Conservation (phyloP, 2,888 invertebrate species). For the Caenorhabditis angaria region DNA sequence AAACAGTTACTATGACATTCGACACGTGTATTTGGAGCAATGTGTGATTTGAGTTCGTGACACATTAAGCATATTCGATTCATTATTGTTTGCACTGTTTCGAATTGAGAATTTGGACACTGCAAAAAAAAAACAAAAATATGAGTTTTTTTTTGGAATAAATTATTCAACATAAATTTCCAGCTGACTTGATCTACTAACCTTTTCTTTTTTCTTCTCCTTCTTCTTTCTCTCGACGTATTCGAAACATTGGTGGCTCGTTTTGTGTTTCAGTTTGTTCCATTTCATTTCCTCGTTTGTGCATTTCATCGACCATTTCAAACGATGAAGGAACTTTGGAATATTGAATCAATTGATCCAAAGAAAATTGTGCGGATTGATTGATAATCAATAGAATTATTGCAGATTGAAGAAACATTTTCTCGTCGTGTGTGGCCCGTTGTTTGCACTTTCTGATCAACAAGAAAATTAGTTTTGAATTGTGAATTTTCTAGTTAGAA, state of each 20-base stretch:
- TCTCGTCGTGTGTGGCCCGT: not conserved
- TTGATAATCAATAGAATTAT: not conserved
- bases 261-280: not conserved
- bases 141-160: conserved; percentile 6
- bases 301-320: too few relatives aligned
- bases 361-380: not conserved
- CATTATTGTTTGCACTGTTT: conserved; percentile 52
- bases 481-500: too few relatives aligned
- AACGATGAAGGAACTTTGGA: too few relatives aligned
- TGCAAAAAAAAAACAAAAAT: conserved; percentile 21
- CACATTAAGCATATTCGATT: conserved; percentile 54
- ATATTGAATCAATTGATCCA: not conserved
- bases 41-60: conserved; percentile 51
- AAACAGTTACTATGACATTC: conserved; percentile 46
- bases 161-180: not conserved
- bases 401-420: not conserved
- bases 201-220: not conserved
- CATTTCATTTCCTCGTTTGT: too few relatives aligned
- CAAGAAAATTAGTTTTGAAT: too few relatives aligned
- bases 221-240: not conserved
- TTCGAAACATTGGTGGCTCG: not conserved
- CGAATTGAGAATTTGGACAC: conserved; percentile 39
- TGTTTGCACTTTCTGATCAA: not conserved
- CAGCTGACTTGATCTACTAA: not conserved
- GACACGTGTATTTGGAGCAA: conserved; percentile 41